Percentiles rank a stretch among this genome's conserved stretches.
These are phyloP conservation scores for Nudaria mundana DNA, from an alignment of 2,888 invertebrate species.

Conservation along the genomic window DNA sequence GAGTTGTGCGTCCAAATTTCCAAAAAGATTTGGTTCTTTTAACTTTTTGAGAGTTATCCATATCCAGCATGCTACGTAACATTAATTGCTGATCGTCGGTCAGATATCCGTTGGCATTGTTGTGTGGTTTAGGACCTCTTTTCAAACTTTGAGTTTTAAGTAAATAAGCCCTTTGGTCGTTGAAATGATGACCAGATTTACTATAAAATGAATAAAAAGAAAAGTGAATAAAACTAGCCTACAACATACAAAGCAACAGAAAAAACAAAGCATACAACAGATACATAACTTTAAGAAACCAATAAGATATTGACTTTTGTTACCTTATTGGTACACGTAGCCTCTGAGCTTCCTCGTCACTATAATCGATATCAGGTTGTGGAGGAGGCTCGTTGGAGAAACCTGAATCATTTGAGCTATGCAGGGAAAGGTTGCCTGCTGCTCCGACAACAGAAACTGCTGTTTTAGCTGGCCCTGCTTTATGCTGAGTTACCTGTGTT, in stretches of 20 bases:
- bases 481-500: constrained; percentile 65
- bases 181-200: constrained; percentile 65
- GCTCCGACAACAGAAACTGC: constrained; percentile 72
- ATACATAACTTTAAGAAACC: neutral
- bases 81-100: constrained; percentile 80
- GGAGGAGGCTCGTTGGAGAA: constrained; percentile 94
- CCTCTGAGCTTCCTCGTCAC: constrained; percentile 90
- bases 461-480: constrained; percentile 72
- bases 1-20: constrained; percentile 88
- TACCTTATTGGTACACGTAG: constrained; percentile 84
- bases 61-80: constrained; percentile 72
- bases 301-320: neutral
- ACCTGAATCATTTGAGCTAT: constrained; percentile 95
- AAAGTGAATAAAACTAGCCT: constrained; percentile 45
- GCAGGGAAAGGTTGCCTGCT: constrained; percentile 89
- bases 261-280: constrained; percentile 39
- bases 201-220: constrained; percentile 59
- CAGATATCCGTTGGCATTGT: constrained; percentile 68
- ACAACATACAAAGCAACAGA: constrained; percentile 44
- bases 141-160: constrained; percentile 75
- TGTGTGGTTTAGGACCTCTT: constrained; percentile 60
- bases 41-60: constrained; percentile 84
- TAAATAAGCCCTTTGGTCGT: constrained; percentile 64
- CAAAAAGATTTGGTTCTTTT: constrained; percentile 93
- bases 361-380: constrained; percentile 94